A percentile compares a stretch with the other conserved stretches of the same genome.
Conservation (phyloP, 1,140 invertebrate genomes). For the Drosophila sechellia region DNA sequence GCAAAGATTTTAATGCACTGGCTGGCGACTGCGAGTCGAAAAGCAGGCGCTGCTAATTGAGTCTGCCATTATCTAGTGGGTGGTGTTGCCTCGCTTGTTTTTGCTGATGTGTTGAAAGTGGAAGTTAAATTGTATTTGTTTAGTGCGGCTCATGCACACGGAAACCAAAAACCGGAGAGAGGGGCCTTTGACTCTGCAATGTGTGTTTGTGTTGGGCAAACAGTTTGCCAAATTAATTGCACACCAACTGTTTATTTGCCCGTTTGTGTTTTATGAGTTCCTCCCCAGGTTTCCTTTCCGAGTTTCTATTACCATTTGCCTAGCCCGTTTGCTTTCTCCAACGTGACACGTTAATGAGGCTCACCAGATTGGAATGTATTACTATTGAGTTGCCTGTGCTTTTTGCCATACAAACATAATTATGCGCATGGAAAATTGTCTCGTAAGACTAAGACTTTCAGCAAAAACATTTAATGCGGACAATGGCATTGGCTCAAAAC, state of each 20-base stretch:
- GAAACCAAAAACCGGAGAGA: constrained; percentile 2
- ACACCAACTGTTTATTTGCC: constrained; percentile 76
- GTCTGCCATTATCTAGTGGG: constrained; percentile 56
- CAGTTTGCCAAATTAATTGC: constrained; percentile 83
- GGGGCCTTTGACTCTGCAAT: constrained; percentile 12
- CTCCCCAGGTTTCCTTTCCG: constrained; percentile 18
- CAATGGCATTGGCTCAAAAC: background rate
- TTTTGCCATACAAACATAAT: constrained; percentile 22
- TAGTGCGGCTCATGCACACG: constrained; percentile 54
- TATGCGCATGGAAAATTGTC: background rate
- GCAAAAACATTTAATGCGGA: background rate
- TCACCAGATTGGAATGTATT: constrained; percentile 23
- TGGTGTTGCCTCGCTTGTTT: constrained; percentile 27
- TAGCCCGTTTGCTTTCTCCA: constrained; percentile 19
- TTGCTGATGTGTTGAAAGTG: constrained; percentile 77
- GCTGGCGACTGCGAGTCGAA: constrained; percentile 15
- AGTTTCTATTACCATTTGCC: constrained; percentile 21
- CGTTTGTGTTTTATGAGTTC: constrained; percentile 50
- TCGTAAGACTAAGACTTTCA: no score
- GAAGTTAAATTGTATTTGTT: constrained; percentile 82
- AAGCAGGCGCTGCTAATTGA: constrained; percentile 65
- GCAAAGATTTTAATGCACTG: constrained; percentile 53
- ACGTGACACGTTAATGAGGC: constrained; percentile 25
- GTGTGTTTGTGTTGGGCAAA: constrained; percentile 64
- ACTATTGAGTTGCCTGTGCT: constrained; percentile 8